These are phyloP conservation scores for Myotis davidii DNA, from an alignment of 2,113 vertebrate genomes.

Conservation along the genomic window DNA sequence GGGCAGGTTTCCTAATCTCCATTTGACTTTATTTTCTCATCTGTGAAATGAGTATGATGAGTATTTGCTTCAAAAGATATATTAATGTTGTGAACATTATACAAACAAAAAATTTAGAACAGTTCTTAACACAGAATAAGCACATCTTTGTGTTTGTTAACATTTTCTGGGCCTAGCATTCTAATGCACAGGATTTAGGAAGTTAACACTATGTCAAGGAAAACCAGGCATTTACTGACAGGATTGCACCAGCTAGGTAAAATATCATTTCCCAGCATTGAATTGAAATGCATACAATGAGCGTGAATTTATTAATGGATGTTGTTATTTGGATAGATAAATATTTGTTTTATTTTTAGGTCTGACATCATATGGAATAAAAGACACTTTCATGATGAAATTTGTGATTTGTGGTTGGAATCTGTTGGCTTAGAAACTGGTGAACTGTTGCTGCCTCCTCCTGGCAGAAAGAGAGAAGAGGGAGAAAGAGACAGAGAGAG, in stretches of 20 bases:
- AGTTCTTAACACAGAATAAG: not conserved
- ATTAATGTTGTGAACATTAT: not conserved
- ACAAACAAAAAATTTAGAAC: not conserved
- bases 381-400: not conserved
- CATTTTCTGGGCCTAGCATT: not conserved
- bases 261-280: not conserved
- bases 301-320: not conserved
- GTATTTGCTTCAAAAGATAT: not conserved
- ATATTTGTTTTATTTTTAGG: not conserved
- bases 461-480: not conserved
- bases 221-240: not conserved
- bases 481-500: rapidly evolving
- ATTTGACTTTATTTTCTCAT: not conserved
- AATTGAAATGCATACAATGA: not conserved
- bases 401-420: not conserved
- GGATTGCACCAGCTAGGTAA: not conserved
- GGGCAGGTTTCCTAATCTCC: not conserved
- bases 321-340: not conserved
- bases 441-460: not conserved
- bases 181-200: not conserved
- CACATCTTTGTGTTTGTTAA: not conserved
- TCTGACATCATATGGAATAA: not conserved
- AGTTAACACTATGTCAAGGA: not conserved
- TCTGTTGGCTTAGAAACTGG: not conserved
- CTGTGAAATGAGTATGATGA: not conserved